phyloP scores from a whole-genome alignment of 2,888 invertebrate species.

The Bugulina stolonifera region DNA sequence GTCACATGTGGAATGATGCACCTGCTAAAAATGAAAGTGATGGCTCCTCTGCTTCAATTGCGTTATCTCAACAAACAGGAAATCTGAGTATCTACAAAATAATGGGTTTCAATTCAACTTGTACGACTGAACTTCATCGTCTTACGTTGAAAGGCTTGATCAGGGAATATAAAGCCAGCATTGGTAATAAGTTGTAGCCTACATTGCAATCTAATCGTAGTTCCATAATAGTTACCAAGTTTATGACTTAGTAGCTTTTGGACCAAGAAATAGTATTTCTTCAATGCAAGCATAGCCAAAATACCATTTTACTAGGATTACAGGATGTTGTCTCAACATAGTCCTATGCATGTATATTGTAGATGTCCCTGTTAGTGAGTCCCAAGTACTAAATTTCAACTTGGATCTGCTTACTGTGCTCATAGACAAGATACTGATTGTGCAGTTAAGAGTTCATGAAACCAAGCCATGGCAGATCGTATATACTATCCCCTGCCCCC shows the following conservation, averaged over 20 bases:
- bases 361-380: background rate
- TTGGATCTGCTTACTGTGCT: background rate
- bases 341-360: no score
- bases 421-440: background rate
- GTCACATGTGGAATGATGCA: background rate
- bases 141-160: slow-evolving; percentile 3
- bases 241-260: no score
- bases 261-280: no score
- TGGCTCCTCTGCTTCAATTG: background rate
- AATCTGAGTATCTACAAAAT: slow-evolving; percentile 14
- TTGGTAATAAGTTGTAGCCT: background rate
- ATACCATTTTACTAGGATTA: no score
- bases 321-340: no score
- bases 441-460: background rate
- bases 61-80: slow-evolving; percentile 3
- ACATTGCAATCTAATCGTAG: no score
- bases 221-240: no score
- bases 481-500: slow-evolving; percentile 12
- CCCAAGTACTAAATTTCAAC: background rate
- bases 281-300: no score
- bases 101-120: background rate
- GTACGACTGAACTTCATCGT: slow-evolving; percentile 11
- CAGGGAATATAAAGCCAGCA: background rate
- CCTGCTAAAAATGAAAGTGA: background rate
- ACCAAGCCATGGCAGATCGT: slow-evolving; percentile 19